phyloP scores from a whole-genome alignment of 1,140 invertebrate genomes.

The Formica selysi region DNA sequence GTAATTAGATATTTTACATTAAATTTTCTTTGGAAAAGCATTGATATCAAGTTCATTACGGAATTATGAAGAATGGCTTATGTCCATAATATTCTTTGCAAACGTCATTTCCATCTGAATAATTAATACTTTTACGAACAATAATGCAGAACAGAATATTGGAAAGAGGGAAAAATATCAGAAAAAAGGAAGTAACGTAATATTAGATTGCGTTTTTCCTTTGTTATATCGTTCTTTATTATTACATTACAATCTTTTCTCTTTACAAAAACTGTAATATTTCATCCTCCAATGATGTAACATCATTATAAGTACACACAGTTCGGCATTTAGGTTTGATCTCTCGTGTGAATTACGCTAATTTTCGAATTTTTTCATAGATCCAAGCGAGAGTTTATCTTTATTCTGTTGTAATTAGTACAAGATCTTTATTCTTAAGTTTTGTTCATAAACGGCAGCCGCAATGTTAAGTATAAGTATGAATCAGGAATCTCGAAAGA shows the following conservation, averaged over 20 bases:
- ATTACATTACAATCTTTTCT: constrained; percentile 12
- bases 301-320: constrained; percentile 53
- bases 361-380: neutral
- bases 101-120: constrained; percentile 42
- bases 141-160: constrained; percentile 33
- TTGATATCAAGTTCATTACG: constrained; percentile 10
- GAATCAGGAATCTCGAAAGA: neutral
- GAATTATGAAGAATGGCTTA: constrained; percentile 51
- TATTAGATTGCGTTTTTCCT: neutral
- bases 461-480: constrained; percentile 66
- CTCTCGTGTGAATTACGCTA: neutral
- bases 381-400: neutral
- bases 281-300: constrained; percentile 64
- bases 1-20: constrained; percentile 35
- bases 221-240: constrained; percentile 57
- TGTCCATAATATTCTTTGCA: constrained; percentile 29
- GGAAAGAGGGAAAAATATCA: neutral
- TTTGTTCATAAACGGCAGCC: constrained; percentile 38
- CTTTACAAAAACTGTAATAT: constrained; percentile 68
- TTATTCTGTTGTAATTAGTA: neutral
- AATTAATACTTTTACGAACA: constrained; percentile 46
- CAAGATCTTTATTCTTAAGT: constrained; percentile 67
- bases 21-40: constrained; percentile 8
- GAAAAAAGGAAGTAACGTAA: constrained; percentile 24
- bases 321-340: constrained; percentile 23